Percentiles rank a stretch among this genome's conserved stretches.
Conservation (phyloP, 2,888 invertebrate species). For the Tinea trinotella region DNA sequence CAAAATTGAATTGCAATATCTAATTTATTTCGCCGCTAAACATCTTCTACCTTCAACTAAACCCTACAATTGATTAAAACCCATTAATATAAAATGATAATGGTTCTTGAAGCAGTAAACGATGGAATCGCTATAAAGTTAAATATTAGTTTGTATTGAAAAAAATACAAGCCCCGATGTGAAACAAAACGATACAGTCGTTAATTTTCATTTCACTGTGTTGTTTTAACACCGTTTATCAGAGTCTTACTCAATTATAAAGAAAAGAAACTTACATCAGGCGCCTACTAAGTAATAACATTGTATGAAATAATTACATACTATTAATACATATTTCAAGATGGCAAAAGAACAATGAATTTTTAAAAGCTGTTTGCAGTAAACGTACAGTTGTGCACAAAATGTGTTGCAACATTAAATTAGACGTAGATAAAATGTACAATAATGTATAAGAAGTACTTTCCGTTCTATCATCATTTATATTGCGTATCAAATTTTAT, state of each 20-base stretch:
- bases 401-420: neutral
- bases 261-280: conserved; percentile 34
- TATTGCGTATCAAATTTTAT: no score
- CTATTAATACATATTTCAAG: conserved; percentile 65
- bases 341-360: conserved; percentile 59
- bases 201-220: conserved; percentile 42
- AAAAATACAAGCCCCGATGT: conserved; percentile 32
- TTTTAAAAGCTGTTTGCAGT: conserved; percentile 67
- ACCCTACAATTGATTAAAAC: conserved; percentile 19
- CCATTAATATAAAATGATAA: conserved; percentile 23
- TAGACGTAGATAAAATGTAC: no score
- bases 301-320: conserved; percentile 67
- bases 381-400: conserved; percentile 45
- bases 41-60: no score
- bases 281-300: conserved; percentile 55
- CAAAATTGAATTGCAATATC: no score
- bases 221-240: conserved; percentile 46
- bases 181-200: conserved; percentile 41
- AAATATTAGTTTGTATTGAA: conserved; percentile 40
- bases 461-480: no score
- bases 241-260: conserved; percentile 37
- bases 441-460: no score
- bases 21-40: no score
- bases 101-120: conserved; percentile 38
- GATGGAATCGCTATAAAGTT: conserved; percentile 42